phyloP scores from a whole-genome alignment of 2,888 invertebrate species.

The Dryocosmus kuriphilus region DNA sequence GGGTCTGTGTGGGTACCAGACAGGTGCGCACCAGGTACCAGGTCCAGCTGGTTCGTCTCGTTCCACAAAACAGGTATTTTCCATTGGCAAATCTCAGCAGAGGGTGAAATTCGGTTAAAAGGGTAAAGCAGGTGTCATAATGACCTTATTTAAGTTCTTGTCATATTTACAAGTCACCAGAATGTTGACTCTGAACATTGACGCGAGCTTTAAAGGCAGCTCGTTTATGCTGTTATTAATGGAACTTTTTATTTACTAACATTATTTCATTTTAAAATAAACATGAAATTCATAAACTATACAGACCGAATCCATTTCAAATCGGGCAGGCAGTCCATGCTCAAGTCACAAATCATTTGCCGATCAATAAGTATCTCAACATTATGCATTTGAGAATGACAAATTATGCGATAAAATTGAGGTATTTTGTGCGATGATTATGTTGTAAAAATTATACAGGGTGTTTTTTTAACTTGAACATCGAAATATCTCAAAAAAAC shows the following conservation, averaged over 20 bases:
- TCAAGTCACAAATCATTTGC: too few relatives aligned
- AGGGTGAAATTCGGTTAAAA: slow-evolving; percentile 20
- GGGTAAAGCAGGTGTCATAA: slow-evolving; percentile 18
- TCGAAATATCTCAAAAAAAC: too few relatives aligned
- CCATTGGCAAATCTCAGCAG: slow-evolving; percentile 26
- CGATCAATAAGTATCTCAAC: too few relatives aligned
- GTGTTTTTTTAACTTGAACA: too few relatives aligned
- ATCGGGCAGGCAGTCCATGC: too few relatives aligned
- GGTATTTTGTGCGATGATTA: too few relatives aligned
- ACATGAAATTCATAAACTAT: too few relatives aligned
- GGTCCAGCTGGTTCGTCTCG: slow-evolving; percentile 23
- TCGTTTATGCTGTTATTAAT: neutral
- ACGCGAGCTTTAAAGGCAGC: neutral
- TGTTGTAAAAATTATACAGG: too few relatives aligned
- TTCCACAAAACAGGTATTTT: slow-evolving; percentile 33
- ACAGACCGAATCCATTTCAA: too few relatives aligned
- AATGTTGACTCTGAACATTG: neutral
- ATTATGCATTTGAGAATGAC: too few relatives aligned
- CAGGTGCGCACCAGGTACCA: slow-evolving; percentile 5
- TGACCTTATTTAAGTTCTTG: neutral
- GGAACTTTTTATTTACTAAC: neutral
- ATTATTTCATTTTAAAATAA: too few relatives aligned
- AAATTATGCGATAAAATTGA: too few relatives aligned
- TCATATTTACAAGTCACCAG: neutral
- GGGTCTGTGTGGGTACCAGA: slow-evolving; percentile 6